Evolutionary conservation across 2,797 vertebrate genomes (phyloP).

Genomic region (Yasuhikotakia modesta): DNA sequence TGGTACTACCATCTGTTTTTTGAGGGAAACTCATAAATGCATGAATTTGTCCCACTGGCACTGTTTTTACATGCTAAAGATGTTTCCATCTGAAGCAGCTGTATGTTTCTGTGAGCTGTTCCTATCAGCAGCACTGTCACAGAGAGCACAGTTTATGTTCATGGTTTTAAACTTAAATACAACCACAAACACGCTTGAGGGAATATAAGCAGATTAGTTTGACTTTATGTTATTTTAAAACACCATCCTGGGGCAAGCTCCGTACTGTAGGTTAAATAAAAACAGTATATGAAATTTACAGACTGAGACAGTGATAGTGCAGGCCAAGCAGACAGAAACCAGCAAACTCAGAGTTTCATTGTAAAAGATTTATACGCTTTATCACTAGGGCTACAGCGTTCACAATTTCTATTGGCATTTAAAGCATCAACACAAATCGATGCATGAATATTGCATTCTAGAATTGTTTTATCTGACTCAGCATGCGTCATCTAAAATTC

Average conservation of each 20-base stretch:
- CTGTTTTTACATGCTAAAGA: constrained; percentile 31
- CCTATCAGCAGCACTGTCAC: constrained; percentile 32
- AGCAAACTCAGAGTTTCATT: neutral
- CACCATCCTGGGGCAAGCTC: neutral
- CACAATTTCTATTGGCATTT: constrained; percentile 7
- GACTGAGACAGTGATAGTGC: neutral
- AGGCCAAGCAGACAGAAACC: neutral
- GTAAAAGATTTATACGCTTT: neutral
- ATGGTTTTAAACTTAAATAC: neutral
- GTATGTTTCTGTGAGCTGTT: constrained; percentile 16
- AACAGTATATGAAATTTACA: neutral
- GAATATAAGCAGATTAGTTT: constrained; percentile 8
- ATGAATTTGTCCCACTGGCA: constrained; percentile 32
- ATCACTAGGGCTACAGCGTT: neutral
- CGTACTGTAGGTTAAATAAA: neutral
- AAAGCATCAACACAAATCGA: constrained; percentile 26
- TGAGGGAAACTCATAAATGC: constrained; percentile 47
- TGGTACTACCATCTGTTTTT: constrained; percentile 55
- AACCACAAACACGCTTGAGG: neutral
- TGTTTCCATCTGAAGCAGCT: constrained; percentile 35
- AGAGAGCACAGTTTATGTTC: constrained; percentile 15
- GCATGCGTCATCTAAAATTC: constrained; percentile 43
- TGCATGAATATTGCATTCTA: constrained; percentile 35
- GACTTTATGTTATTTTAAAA: constrained; percentile 14
- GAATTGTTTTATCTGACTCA: constrained; percentile 32